Evolutionary conservation across 2,113 vertebrate genomes (phyloP).

Genomic region (Laterallus jamaicensis): DNA sequence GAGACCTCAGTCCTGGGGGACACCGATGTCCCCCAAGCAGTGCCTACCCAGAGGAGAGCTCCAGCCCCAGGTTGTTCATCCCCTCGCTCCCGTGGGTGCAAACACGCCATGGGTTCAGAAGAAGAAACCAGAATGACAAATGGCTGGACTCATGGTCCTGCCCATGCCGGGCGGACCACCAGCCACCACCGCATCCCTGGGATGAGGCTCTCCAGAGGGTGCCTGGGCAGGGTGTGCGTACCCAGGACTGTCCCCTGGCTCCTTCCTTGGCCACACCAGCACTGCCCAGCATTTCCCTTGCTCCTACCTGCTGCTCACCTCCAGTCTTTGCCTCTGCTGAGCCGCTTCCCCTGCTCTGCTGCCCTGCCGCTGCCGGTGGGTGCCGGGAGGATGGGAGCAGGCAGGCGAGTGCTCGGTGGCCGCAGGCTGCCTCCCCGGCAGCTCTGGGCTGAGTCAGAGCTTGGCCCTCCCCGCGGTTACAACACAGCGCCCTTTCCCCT

Average conservation of each 20-base stretch:
- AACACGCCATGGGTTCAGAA: fast-evolving
- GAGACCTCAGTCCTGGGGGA: fast-evolving
- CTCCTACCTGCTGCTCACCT: neutral
- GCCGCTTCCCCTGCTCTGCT: neutral
- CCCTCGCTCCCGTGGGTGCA: fast-evolving
- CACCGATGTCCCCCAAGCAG: neutral
- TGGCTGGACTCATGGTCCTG: fast-evolving
- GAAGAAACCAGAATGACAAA: neutral
- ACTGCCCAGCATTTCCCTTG: neutral
- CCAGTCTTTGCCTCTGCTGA: neutral
- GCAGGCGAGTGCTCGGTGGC: neutral
- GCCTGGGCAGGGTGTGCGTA: fast-evolving
- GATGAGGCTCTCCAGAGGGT: fast-evolving
- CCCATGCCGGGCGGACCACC: fast-evolving
- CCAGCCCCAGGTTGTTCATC: neutral
- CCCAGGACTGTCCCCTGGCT: neutral
- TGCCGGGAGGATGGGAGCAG: neutral
- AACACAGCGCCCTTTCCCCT: slow-evolving; percentile 69
- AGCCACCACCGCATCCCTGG: fast-evolving
- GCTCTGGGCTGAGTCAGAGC: slow-evolving; percentile 39
- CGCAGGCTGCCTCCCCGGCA: neutral
- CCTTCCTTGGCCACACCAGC: neutral
- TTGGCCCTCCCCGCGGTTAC: slow-evolving; percentile 44
- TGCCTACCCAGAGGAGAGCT: neutral
- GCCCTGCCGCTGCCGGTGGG: neutral